Percentiles rank a stretch among this genome's conserved stretches.
Conservation (phyloP, 1,140 invertebrate species). For the Ectropis grisescens region DNA sequence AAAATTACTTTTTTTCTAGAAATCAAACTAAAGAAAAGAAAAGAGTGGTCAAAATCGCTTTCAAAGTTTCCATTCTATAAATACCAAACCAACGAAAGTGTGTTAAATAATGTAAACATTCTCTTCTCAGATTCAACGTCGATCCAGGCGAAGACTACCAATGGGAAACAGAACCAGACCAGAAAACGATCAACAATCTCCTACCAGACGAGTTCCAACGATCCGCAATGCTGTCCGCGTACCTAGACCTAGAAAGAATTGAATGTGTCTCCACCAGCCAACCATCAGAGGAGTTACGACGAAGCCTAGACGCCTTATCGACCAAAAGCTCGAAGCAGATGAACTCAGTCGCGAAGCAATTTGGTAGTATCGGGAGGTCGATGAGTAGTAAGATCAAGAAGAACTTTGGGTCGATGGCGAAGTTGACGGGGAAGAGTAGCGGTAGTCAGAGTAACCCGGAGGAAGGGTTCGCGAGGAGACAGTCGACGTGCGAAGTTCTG, state of each 20-base stretch:
- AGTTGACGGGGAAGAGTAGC: conserved; percentile 63
- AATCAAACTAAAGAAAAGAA: too few species aligned
- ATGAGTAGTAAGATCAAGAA: conserved; percentile 84
- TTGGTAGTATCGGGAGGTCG: conserved; percentile 83
- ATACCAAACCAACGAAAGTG: too few species aligned
- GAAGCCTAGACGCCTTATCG: conserved; percentile 50
- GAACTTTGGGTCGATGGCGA: conserved; percentile 75
- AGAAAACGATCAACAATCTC: conserved; percentile 69
- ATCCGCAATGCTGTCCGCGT: conserved; percentile 70
- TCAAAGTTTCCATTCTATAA: too few species aligned
- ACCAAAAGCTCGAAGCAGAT: conserved; percentile 77
- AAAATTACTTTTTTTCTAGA: too few species aligned
- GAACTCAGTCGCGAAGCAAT: conserved; percentile 80
- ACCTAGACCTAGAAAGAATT: conserved; percentile 73
- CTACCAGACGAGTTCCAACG: conserved; percentile 65
- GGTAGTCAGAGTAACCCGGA: conserved; percentile 52
- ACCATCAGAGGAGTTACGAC: conserved; percentile 56
- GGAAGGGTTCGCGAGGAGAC: conserved; percentile 35
- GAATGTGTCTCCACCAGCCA: conserved; percentile 52
- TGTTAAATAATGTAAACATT: too few species aligned
- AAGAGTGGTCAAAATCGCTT: too few species aligned
- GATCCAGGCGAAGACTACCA: conserved; percentile 86
- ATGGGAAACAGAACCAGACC: conserved; percentile 73
- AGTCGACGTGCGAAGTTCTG: conserved; percentile 45
- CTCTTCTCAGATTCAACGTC: conserved; percentile 77